Evolutionary conservation across 2,797 vertebrate genomes (phyloP).

Genomic region (Microctenopoma steveboyesi): DNA sequence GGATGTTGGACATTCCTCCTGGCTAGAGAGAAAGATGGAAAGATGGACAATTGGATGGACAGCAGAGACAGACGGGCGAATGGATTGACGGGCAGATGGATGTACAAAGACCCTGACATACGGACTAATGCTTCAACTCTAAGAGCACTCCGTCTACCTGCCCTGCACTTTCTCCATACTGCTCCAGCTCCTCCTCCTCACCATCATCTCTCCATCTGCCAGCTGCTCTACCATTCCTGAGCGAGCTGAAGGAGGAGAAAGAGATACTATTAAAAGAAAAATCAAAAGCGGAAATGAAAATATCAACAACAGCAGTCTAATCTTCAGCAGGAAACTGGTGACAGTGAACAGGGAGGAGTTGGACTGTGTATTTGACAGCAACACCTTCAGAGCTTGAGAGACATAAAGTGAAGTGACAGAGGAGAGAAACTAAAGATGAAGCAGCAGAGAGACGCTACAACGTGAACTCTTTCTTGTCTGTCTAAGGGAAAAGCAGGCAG

Average conservation of each 20-base stretch:
- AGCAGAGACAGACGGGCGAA: conserved; percentile 20
- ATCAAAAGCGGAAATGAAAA: conserved; percentile 28
- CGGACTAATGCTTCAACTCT: conserved; percentile 50
- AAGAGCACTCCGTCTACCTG: conserved; percentile 66
- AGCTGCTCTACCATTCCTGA: conserved; percentile 57
- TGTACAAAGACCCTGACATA: conserved; percentile 31
- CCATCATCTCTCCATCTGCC: conserved; percentile 50
- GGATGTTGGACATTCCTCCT: conserved; percentile 57
- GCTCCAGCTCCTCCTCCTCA: conserved; percentile 57
- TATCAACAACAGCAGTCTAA: conserved; percentile 17
- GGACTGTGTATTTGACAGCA: conserved; percentile 38
- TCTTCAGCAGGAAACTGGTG: conserved; percentile 16
- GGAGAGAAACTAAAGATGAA: conserved; percentile 55
- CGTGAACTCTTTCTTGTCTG: conserved; percentile 42
- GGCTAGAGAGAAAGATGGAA: conserved; percentile 62
- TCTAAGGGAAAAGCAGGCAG: conserved; percentile 42
- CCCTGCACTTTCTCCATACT: conserved; percentile 61
- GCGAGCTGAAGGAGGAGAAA: conserved; percentile 53
- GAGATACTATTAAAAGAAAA: conserved; percentile 18
- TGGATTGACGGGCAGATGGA: conserved; percentile 43
- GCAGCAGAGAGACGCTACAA: conserved; percentile 32
- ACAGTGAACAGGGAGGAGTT: conserved; percentile 30
- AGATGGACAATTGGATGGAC: conserved; percentile 54
- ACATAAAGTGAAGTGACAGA: conserved; percentile 4
- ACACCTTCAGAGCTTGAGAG: conserved; percentile 6